phyloP scores from a whole-genome alignment of 2,888 invertebrate species.

The Drosophila prolongata region DNA sequence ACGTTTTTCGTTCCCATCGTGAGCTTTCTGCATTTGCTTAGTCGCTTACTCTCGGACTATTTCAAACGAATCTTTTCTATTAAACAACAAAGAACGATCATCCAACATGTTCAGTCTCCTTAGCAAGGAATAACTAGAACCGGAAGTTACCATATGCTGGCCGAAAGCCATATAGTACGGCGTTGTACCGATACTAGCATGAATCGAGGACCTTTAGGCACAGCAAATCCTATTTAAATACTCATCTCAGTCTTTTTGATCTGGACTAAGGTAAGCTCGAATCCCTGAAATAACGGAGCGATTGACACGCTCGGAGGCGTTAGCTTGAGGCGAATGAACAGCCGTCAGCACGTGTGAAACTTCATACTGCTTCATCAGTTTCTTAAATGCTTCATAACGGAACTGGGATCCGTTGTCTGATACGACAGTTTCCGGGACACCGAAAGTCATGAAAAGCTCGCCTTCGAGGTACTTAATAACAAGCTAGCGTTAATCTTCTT shows the following conservation, averaged over 20 bases:
- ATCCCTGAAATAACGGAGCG: neutral
- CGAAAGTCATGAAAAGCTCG: no score
- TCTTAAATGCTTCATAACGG: no score
- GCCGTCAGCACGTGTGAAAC: neutral
- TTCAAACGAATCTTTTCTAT: neutral
- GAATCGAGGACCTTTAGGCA: neutral
- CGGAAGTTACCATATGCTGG: neutral
- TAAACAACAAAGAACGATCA: neutral
- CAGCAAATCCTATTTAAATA: neutral
- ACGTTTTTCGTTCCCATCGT: neutral
- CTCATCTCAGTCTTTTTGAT: neutral
- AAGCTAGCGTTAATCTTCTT: neutral
- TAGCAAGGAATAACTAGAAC: neutral
- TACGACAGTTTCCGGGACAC: no score
- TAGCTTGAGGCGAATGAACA: neutral
- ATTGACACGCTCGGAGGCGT: constrained; percentile 1
- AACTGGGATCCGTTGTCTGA: no score
- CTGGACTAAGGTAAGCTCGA: neutral
- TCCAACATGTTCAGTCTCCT: neutral
- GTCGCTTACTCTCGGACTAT: neutral
- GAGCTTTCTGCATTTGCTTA: neutral
- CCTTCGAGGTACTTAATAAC: neutral
- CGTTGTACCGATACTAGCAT: neutral
- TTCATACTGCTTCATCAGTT: neutral
- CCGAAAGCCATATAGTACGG: constrained; percentile 6